Evolutionary conservation across 1,140 invertebrate genomes (phyloP), one percentile per base, ranked within the genome.

Genomic region (Daktulosphaira vitifoliae): DNA sequence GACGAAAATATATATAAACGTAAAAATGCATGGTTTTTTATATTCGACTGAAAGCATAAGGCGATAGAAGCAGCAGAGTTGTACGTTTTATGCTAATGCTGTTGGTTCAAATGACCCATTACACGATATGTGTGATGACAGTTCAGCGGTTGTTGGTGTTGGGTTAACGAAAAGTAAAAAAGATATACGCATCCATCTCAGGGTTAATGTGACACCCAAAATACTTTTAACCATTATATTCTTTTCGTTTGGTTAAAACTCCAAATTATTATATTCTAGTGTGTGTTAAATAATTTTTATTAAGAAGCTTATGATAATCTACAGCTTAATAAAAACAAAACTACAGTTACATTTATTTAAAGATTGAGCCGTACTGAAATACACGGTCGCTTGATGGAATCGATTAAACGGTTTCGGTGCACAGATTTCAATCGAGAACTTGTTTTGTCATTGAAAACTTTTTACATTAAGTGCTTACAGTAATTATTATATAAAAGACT

Each of bases 31-130:
- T n/a, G n/a, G n/a, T n/a, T 53, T 53, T 38, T 38, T 53, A 53
- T 53, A 15, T 9, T 56, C n/a, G 37, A 22, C 33, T 42, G 37
- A 56, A 56, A 56, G 22, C n/a, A 18, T 22, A 23, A 54, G 8
- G 8, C 13, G 5, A 37, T 37, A 7, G 33, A 7, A 37, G 33
- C 8, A 33, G 25, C 23, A 1, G 13, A 8, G 9, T 23, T 44
- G 44, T 46, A 46, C 42, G 29, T 59, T 26, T 48, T 62, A 62
- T 62, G 56, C 42, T 62, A 62, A 62, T 62, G 42, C 42, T 59
- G 44, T 39, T 20, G 54, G 54, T 59, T 46, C 23, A n/a, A 59
- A 46, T 13, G 39, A 16, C 39, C 39, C 53, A 13, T 42, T 33
- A 33, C 29, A 33, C 29, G n/a, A n/a, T n/a, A 6, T 33, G 29